Evolutionary conservation across 2,797 vertebrate genomes (phyloP), one percentile per base, ranked within the genome.

Genomic region (Vipera ursinii): DNA sequence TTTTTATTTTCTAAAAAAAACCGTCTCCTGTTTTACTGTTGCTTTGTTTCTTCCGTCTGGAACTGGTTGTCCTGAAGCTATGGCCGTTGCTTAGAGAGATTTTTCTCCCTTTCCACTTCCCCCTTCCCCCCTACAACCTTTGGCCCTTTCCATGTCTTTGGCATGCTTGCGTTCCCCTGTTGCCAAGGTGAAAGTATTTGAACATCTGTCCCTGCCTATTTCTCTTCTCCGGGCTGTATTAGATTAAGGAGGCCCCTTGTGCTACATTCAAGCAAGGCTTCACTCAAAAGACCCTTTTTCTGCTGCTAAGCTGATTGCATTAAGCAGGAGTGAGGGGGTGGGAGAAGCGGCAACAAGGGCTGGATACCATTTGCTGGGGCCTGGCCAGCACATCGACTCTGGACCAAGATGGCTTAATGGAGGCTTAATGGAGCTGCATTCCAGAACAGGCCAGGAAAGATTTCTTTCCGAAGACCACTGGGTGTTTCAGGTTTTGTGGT

Each of bases 171-270:
- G n/a, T 91, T 91, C 89, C 95, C 94, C 92, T 55, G 92, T 97
- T 96, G 94, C 94, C 93, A 90, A 85, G 96, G 93, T 93, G 92
- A 96, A 96, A 92, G 94, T 92, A 91, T 96, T 96, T 96, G 94
- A 97, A 94, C 95, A 97, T 97, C 95, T 97, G 96, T 94, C 94
- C 86, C 95, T 95, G 90, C 93, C 95, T 88, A 7, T 91, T 93
- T 32, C 86, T 15, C 65, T 90, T 92, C 93, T 88, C 89, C 90
- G 91, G 86, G 61, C 92, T 93, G 90, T 82, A 94, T 95, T 95
- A 94, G 95, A 96, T 95, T 96, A 95, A 96, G 94, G 94, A 95
- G 91, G 90, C 90, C 92, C 82, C 92, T 86, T 56, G 92, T 88
- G 93, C 4, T 94, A 86, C 93, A 48, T 88, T 91, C 51, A 1